Percentiles rank a stretch among this genome's conserved stretches.
Conservation (phyloP, 1,140 invertebrate species). For the Metaphire vulgaris region DNA sequence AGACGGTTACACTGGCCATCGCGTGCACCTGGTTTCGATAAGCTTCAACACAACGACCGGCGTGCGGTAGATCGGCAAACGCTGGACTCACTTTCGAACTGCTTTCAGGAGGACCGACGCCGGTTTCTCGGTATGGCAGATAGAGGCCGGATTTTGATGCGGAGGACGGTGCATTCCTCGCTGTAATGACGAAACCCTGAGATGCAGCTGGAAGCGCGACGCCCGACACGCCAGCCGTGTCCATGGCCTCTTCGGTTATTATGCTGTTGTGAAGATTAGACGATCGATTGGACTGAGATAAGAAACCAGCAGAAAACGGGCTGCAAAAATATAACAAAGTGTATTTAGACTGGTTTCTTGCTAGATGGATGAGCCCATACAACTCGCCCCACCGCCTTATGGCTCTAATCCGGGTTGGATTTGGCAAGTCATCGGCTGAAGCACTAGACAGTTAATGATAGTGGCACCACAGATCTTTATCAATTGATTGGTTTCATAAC, state of each 20-base stretch:
- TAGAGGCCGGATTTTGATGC: background rate
- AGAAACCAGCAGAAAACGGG: background rate
- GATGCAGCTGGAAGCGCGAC: no score
- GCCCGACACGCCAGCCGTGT: background rate
- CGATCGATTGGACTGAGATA: background rate
- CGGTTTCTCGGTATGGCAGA: background rate
- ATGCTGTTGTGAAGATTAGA: conserved; percentile 1
- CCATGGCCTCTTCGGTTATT: background rate
- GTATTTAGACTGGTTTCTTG: no score
- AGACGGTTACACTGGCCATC: no score
- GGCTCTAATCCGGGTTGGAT: background rate
- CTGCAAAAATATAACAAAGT: background rate
- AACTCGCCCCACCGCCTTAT: no score
- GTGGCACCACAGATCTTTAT: background rate
- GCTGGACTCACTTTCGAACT: background rate
- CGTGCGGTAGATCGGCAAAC: background rate
- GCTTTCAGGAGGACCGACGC: background rate
- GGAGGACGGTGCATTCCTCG: background rate
- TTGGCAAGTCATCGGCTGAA: background rate
- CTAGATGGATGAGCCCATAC: no score
- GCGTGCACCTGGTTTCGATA: no score
- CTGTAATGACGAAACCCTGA: background rate
- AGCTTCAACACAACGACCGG: background rate
- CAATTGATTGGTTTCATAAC: background rate
- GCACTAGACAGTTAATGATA: background rate